Percentiles rank a stretch among this genome's conserved stretches.
Conservation (phyloP, 2,888 invertebrate genomes). For the Dasysyrphus albostriatus region DNA sequence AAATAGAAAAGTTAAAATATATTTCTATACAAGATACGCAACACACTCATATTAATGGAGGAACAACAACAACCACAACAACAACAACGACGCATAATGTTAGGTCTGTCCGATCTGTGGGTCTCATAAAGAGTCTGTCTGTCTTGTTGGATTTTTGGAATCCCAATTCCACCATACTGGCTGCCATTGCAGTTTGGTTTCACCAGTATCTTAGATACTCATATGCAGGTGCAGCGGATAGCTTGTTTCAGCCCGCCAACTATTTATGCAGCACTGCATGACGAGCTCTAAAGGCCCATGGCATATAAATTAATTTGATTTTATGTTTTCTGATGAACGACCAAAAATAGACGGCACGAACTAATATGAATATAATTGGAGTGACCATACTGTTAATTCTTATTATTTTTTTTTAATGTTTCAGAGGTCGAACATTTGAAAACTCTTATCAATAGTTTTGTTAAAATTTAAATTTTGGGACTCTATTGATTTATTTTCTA, state of each 20-base stretch:
- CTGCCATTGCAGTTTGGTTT: constrained; percentile 18
- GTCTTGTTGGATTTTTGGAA: constrained; percentile 40
- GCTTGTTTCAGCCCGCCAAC: constrained; percentile 57
- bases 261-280: constrained; percentile 58
- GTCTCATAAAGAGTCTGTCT: constrained; percentile 65
- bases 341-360: constrained; percentile 37
- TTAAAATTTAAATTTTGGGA: too few species aligned
- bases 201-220: background rate
- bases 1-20: constrained; percentile 16
- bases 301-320: constrained; percentile 69
- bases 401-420: background rate
- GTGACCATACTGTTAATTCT: constrained; percentile 2
- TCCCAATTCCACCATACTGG: constrained; percentile 35
- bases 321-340: constrained; percentile 55
- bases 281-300: constrained; percentile 54
- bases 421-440: too few species aligned
- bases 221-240: constrained; percentile 61
- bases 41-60: constrained; percentile 30
- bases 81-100: background rate
- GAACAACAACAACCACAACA: background rate
- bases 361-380: background rate
- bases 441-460: too few species aligned
- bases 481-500: too few species aligned
- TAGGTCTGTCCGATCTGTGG: constrained; percentile 39
- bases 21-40: background rate